These are phyloP conservation scores for Zootoca vivipara DNA, from an alignment of 2,113 vertebrate genomes.

Conservation along the genomic window DNA sequence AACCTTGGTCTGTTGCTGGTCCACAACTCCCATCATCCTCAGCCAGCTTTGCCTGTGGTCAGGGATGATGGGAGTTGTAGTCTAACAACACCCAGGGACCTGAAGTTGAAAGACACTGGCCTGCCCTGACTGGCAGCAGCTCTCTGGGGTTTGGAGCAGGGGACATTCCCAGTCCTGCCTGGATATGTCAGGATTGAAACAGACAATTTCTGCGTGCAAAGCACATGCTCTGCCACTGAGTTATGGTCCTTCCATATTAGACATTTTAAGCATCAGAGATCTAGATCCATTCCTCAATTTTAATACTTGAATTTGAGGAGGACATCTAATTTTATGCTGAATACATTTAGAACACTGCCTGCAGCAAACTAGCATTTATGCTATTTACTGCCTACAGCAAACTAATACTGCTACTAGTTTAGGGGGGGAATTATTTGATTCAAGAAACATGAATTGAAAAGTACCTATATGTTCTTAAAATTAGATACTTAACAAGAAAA, in stretches of 20 bases:
- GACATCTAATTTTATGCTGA: conserved; percentile 70
- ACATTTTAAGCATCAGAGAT: conserved; percentile 71
- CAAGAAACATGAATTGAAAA: conserved; percentile 60
- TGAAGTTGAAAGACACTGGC: too few species aligned
- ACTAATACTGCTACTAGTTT: conserved; percentile 58
- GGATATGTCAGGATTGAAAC: too few species aligned
- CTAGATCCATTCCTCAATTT: conserved; percentile 60
- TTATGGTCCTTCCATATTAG: conserved; percentile 25
- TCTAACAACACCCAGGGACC: too few species aligned
- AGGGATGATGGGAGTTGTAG: too few species aligned
- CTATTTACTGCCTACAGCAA: conserved; percentile 63
- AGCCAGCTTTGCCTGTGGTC: too few species aligned
- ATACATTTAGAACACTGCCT: conserved; percentile 75
- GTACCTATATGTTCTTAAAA: conserved; percentile 72
- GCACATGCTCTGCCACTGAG: too few species aligned
- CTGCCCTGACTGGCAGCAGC: too few species aligned
- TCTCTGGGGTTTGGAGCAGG: too few species aligned
- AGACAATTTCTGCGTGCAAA: too few species aligned
- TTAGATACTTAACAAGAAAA: conserved; percentile 63
- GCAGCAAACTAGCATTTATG: conserved; percentile 44
- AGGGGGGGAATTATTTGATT: conserved; percentile 63
- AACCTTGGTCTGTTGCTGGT: too few species aligned
- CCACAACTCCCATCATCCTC: too few species aligned
- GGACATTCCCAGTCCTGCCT: too few species aligned
- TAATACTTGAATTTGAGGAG: conserved; percentile 75